Evolutionary conservation across 1,140 invertebrate genomes (phyloP), one percentile per base, ranked within the genome.

Genomic region (Onthophagus taurus): DNA sequence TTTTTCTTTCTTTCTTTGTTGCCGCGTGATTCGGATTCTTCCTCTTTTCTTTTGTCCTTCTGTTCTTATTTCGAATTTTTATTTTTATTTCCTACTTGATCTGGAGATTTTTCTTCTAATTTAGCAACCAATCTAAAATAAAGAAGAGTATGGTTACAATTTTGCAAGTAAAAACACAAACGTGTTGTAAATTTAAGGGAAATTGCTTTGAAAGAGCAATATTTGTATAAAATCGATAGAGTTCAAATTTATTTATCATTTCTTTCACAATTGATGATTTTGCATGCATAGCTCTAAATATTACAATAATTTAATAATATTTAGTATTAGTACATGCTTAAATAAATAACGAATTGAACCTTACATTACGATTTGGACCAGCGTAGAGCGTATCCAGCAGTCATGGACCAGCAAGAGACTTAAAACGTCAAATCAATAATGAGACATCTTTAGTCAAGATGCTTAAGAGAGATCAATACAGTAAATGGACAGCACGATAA

Each of bases 1-100:
- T n/a, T n/a, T n/a, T n/a, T n/a, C n/a, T n/a, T n/a, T n/a, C n/a
- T n/a, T n/a, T n/a, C n/a, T n/a, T n/a, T n/a, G n/a, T n/a, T n/a
- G n/a, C n/a, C n/a, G n/a, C n/a, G n/a, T n/a, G n/a, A n/a, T n/a
- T n/a, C n/a, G n/a, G n/a, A n/a, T n/a, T n/a, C n/a, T n/a, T n/a
- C n/a, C n/a, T n/a, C n/a, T n/a, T n/a, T n/a, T n/a, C n/a, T n/a
- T n/a, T n/a, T n/a, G n/a, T n/a, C n/a, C n/a, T n/a, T n/a, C n/a
- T n/a, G n/a, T n/a, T n/a, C n/a, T n/a, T n/a, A n/a, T n/a, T n/a
- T n/a, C n/a, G n/a, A n/a, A n/a, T n/a, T n/a, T n/a, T n/a, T n/a
- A n/a, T n/a, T n/a, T n/a, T n/a, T n/a, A n/a, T n/a, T n/a, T 9
- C 89, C 83, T 45, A 92, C 83, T 74, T 93, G 81, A 54, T 87